Base-by-base conservation (phyloP, 2,113 vertebrate genomes). In the Rhinoptilus africanus region DNA sequence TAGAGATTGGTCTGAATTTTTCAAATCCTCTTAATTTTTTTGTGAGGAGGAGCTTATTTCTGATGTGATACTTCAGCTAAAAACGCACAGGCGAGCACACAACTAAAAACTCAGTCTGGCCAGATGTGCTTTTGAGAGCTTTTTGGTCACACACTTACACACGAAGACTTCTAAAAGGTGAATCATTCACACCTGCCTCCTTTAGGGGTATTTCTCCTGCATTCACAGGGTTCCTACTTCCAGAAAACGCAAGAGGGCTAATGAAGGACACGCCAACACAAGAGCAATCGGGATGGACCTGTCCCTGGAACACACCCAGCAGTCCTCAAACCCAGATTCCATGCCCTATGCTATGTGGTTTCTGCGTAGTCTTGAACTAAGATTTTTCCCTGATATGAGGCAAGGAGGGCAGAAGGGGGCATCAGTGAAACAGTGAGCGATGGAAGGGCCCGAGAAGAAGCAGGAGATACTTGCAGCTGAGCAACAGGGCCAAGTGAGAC, bases 341-440 rank as follows among this genome's bases (percentile, higher is more conserved):
- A 1, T 1, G 32, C 2, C 14, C 27, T 1, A 5, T 6, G 30
- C 43, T 39, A 2, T 6, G 12, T 0, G 0, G 16, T 17, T 24
- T 69, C 72, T 14, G 28, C 13, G 20, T 12, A 50, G 45, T 9
- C 37, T 43, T 10, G 6, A 12, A 30, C 12, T 7, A 43, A 18
- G 39, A 15, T 62, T 81, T 83, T 59, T 15, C 47, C 53, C 34
- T 82, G 93, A 27, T 82, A 37, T 76, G 85, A 96, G 62, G 67
- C 81, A 27, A 35, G 43, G 57, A 95, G 67, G 74, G 94, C 96
- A 93, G 96, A 96, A 97, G 94, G 94, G 96, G 96, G 96, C 96
- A 97, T 82, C 93, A 85, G 96, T 41, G 94, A 92, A 96, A 53
- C 93, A 24, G 94, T 6, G 88, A 93, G 85, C 14, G 30, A 4